These are phyloP conservation scores for Caenorhabditis afra DNA, from an alignment of 2,888 invertebrate genomes.

Conservation along the genomic window DNA sequence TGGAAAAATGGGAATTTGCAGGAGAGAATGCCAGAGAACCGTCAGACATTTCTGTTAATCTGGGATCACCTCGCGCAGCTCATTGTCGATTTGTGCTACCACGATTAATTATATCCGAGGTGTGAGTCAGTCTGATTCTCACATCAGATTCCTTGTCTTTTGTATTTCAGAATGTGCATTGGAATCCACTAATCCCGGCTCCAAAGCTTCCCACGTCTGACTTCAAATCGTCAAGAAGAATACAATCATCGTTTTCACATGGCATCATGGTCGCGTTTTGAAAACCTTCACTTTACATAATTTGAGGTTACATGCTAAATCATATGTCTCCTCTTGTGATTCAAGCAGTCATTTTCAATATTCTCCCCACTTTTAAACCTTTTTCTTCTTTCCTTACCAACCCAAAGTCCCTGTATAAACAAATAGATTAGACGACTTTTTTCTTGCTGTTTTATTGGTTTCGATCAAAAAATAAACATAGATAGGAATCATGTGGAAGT, in stretches of 20 bases:
- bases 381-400: too few species aligned
- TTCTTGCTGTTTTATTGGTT: too few species aligned
- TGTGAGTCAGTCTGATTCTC: neutral
- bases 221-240: neutral
- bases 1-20: slow-evolving; percentile 5
- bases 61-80: slow-evolving; percentile 33
- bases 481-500: neutral
- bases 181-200: neutral
- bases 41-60: slow-evolving; percentile 16
- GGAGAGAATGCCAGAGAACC: slow-evolving; percentile 26
- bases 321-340: too few species aligned
- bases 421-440: too few species aligned
- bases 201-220: neutral
- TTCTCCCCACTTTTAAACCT: too few species aligned
- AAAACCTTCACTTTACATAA: too few species aligned
- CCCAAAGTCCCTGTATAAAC: too few species aligned
- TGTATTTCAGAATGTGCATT: slow-evolving; percentile 1
- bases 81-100: slow-evolving; percentile 21
- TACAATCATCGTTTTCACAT: neutral
- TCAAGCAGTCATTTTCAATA: too few species aligned
- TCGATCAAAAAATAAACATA: too few species aligned
- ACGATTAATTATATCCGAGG: neutral
- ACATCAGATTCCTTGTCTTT: neutral
- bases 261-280: too few species aligned
- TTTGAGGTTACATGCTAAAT: too few species aligned